Base-by-base conservation (phyloP, 2,113 vertebrate species). In the Chaetops frenatus region DNA sequence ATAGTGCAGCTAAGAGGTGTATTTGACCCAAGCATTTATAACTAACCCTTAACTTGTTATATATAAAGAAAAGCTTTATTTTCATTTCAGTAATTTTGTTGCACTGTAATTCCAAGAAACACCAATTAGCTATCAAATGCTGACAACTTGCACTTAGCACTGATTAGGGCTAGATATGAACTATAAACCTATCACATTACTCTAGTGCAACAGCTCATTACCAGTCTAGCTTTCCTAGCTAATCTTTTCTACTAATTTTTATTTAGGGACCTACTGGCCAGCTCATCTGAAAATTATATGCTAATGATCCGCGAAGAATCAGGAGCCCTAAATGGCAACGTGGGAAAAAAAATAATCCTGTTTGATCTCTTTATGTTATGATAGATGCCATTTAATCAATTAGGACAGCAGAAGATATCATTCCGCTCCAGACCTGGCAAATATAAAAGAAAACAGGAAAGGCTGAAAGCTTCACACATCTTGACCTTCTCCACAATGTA, bases 231-330 rank as follows among this genome's bases (percentile, higher is more conserved):
- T 78, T 79, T 92, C 61, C 61, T 42, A 86, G 76, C 69, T 92
- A 93, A 96, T 95, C 56, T 88, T 72, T 85, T 67, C 67, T 78
- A 64, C 79, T 96, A 74, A 97, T 95, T 96, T 95, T 96, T 94
- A 93, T 71, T 92, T 92, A 92, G 93, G 82, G 92, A 96, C 92
- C 64, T 92, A 72, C 95, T 86, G 88, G 82, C 71, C 83, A 95
- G 56, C 82, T 84, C 82, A 86, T 92, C 54, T 88, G 79, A 93
- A 95, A 90, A 95, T 95, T 58, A 81, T 48, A 93, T 0, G 2
- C 48, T 97, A 93, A 96, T 90, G 94, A 95, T 77, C 67, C 40
- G 1, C 10, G 1, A 65, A 90, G 69, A 93, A 93, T 45, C 45
- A 48, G 93, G 80, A 92, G 86, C 36, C 90, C 81, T 94, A 93